phyloP scores from a whole-genome alignment of 2,797 vertebrate species.

The Coracias cyanogaster region DNA sequence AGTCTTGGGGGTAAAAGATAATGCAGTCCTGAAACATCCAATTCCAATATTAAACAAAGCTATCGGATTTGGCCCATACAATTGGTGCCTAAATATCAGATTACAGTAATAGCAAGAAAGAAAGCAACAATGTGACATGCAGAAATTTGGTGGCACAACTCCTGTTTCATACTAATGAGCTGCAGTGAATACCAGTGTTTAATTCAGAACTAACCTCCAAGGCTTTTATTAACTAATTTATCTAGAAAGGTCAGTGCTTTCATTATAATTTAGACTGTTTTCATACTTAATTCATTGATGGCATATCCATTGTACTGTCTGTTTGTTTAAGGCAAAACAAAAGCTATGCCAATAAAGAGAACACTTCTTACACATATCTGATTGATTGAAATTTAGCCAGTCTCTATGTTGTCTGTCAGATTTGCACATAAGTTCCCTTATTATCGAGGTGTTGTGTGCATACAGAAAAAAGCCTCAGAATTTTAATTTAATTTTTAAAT shows the following conservation, averaged over 20 bases:
- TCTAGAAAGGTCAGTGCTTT: constrained; percentile 30
- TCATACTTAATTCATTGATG: neutral
- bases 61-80: constrained; percentile 14
- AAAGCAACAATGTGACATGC: neutral
- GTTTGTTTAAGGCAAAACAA: constrained; percentile 13
- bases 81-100: constrained; percentile 1
- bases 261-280: neutral
- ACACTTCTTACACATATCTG: neutral
- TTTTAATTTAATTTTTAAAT: neutral
- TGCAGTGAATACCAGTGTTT: neutral
- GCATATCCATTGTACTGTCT: neutral
- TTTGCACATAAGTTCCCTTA: neutral
- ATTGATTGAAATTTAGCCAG: neutral
- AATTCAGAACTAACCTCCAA: constrained; percentile 56
- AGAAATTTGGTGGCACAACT: neutral
- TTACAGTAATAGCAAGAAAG: neutral
- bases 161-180: constrained; percentile 12
- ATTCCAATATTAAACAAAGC: constrained; percentile 46
- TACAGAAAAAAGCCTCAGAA: neutral
- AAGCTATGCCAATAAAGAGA: neutral
- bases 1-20: neutral
- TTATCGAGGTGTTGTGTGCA: neutral
- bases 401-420: neutral
- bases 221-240: constrained; percentile 19
- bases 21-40: constrained; percentile 1